Conservation (phyloP, 2,888 invertebrate species). For the Dicyrtomina minuta region DNA sequence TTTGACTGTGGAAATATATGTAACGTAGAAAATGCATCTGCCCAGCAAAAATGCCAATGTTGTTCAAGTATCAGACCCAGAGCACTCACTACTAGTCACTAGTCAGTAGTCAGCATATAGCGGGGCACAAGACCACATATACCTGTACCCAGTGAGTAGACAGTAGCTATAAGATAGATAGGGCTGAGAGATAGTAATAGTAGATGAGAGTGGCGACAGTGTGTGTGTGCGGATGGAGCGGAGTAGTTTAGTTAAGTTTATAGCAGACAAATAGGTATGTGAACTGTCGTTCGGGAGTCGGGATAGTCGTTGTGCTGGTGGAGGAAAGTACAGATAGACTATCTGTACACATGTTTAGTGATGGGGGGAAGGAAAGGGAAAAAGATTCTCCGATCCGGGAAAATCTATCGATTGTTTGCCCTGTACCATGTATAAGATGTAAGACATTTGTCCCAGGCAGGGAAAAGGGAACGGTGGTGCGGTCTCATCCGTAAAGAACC, state of each 20-base stretch:
- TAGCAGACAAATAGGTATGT: background rate
- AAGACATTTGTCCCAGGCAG: conserved; percentile 32
- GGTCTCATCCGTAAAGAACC: conserved; percentile 2
- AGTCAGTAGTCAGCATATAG: too few relatives aligned
- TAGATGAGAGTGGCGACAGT: conserved; percentile 4
- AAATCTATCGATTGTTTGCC: conserved; percentile 38
- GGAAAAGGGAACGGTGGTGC: background rate
- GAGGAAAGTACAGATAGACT: background rate
- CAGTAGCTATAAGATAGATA: background rate
- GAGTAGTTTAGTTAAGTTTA: background rate
- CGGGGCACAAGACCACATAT: too few relatives aligned
- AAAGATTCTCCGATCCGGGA: conserved; percentile 33
- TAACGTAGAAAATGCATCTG: background rate
- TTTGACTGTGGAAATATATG: background rate
- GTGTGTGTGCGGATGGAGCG: background rate
- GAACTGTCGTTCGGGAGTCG: background rate
- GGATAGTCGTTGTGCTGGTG: background rate
- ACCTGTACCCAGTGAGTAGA: too few relatives aligned
- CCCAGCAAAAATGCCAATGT: background rate
- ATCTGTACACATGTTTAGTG: background rate
- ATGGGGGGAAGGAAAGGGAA: conserved; percentile 5
- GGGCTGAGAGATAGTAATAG: background rate
- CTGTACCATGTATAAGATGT: conserved; percentile 18
- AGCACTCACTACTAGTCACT: too few relatives aligned
- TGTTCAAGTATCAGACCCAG: too few relatives aligned